These are phyloP conservation scores for Thereva nobilitata DNA, from an alignment of 2,888 invertebrate genomes.

Conservation along the genomic window DNA sequence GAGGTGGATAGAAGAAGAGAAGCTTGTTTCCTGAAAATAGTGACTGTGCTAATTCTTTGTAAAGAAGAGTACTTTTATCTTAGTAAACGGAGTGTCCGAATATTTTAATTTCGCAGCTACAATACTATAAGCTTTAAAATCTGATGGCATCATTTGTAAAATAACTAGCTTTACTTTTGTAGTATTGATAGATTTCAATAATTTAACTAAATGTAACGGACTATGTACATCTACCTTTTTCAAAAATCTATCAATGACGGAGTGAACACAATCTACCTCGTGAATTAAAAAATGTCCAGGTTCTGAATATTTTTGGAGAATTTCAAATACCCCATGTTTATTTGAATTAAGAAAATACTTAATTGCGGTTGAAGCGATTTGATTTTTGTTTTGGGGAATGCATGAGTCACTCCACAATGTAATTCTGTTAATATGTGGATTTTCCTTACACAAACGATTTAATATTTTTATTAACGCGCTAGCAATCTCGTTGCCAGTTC, in stretches of 20 bases:
- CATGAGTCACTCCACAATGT: no score
- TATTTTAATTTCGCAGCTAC: constrained; percentile 9
- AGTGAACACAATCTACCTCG: constrained; percentile 9
- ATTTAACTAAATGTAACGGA: constrained; percentile 9
- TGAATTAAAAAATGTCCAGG: background rate
- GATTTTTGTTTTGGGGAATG: no score
- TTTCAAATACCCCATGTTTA: background rate
- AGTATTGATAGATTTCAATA: constrained; percentile 13
- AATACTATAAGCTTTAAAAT: constrained; percentile 13
- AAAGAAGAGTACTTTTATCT: constrained; percentile 22
- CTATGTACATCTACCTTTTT: constrained; percentile 4
- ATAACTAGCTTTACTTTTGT: constrained; percentile 11
- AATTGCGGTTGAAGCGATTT: constrained; percentile 3
- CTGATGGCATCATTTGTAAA: constrained; percentile 10
- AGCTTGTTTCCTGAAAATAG: no score
- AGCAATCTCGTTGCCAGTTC: no score
- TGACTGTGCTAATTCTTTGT: no score
- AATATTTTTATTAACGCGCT: no score
- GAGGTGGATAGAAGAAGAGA: no score
- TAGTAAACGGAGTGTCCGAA: background rate
- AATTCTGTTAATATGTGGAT: no score
- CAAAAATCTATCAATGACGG: background rate
- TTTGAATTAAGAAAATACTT: background rate
- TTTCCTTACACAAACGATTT: no score
- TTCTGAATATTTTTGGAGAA: background rate